A percentile compares a stretch with the other conserved stretches of the same genome.
Evolutionary conservation across 2,113 vertebrate genomes (phyloP).

Genomic region (Scytalopus superciliaris): DNA sequence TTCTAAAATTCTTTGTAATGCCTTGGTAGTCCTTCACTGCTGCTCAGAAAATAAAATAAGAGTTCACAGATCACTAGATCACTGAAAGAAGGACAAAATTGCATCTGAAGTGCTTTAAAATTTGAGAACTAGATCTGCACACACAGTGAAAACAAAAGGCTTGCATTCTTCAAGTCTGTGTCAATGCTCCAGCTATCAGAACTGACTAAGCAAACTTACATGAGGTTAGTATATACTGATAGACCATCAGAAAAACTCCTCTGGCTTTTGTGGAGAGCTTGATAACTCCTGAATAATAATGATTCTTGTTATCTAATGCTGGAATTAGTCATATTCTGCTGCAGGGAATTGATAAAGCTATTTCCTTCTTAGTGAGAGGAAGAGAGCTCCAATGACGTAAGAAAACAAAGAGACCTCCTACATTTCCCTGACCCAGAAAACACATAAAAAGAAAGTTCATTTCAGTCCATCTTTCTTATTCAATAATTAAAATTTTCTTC

Average conservation of each 20-base stretch:
- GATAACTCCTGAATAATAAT: background rate
- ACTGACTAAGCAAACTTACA: background rate
- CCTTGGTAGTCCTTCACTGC: background rate
- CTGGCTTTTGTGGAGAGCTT: background rate
- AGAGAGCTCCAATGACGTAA: background rate
- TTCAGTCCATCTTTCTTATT: background rate
- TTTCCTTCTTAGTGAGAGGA: background rate
- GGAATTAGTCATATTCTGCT: background rate
- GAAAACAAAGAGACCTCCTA: background rate
- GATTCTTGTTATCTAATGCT: background rate
- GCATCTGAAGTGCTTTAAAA: background rate
- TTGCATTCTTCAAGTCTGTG: background rate
- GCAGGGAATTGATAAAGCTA: background rate
- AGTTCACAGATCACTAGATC: background rate
- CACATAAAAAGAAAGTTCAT: background rate
- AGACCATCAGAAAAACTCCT: background rate
- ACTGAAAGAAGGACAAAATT: background rate
- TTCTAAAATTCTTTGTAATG: background rate
- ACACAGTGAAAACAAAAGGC: background rate
- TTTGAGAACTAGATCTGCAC: background rate
- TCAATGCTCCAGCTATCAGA: background rate
- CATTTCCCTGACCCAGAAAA: background rate
- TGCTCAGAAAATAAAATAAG: background rate
- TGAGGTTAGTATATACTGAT: background rate
- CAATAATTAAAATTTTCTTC: background rate